Percentiles rank a stretch among this genome's conserved stretches.
phyloP scores from a whole-genome alignment of 1,140 invertebrate genomes.

The Pogonomyrmex californicus region DNA sequence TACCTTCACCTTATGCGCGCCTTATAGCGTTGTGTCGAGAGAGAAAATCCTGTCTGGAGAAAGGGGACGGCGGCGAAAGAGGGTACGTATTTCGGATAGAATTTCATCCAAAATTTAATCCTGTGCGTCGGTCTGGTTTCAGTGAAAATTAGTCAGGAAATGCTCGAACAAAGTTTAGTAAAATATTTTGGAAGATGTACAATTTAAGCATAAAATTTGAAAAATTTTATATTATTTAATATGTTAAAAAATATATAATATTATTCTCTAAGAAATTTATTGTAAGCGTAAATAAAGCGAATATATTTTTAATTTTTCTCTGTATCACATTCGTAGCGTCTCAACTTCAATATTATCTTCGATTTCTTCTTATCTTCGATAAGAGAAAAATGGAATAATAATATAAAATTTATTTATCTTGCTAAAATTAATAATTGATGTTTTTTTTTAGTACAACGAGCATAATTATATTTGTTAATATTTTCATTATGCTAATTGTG shows the following conservation, averaged over 20 bases:
- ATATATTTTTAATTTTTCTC: neutral
- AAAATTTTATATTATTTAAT: constrained; percentile 2
- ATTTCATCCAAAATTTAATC: constrained; percentile 42
- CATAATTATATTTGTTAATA: neutral
- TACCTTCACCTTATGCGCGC: constrained; percentile 74
- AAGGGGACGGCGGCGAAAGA: neutral
- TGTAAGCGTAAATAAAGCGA: neutral
- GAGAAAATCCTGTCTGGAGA: constrained; percentile 67
- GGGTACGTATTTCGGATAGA: constrained; percentile 16
- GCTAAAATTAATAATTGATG: neutral
- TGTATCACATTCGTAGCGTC: neutral
- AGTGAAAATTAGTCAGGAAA: neutral
- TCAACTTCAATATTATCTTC: neutral
- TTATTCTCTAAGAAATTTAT: constrained; percentile 4
- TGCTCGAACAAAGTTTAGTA: neutral
- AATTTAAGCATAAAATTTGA: constrained; percentile 9
- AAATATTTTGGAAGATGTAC: neutral
- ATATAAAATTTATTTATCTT: constrained; percentile 20
- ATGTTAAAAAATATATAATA: neutral
- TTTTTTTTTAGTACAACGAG: neutral
- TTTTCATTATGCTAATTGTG: neutral
- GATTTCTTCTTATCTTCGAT: neutral
- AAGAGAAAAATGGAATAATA: neutral
- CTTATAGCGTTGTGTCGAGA: constrained; percentile 71
- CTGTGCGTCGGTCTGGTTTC: no score